These are phyloP conservation scores for Teinopalpus imperialis DNA, from an alignment of 2,888 invertebrate genomes.

Conservation along the genomic window DNA sequence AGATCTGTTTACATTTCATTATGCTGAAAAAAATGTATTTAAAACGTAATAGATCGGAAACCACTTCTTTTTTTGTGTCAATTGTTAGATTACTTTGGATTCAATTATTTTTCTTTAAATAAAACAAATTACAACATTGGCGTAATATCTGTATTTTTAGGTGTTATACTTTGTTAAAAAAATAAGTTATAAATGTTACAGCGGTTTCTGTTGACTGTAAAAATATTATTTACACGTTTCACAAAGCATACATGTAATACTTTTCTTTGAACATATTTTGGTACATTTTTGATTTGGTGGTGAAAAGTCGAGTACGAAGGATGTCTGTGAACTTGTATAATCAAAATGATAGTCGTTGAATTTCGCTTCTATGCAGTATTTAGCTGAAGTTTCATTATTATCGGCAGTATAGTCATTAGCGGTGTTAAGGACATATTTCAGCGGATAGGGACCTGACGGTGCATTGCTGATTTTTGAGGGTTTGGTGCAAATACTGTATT, in stretches of 20 bases:
- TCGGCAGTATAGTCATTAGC: constrained; percentile 31
- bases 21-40: too few relatives aligned
- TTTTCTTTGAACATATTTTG: constrained; percentile 57
- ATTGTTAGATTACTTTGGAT: too few relatives aligned
- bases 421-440: constrained; percentile 68
- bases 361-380: constrained; percentile 69
- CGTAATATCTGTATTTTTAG: too few relatives aligned
- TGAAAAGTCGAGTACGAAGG: constrained; percentile 68
- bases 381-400: constrained; percentile 32
- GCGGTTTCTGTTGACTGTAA: too few relatives aligned
- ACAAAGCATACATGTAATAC: constrained; percentile 43
- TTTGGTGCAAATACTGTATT: constrained; percentile 67
- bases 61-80: too few relatives aligned
- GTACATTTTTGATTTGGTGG: constrained; percentile 60
- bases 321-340: constrained; percentile 67
- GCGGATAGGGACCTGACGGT: constrained; percentile 65
- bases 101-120: too few relatives aligned
- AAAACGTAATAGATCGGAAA: too few relatives aligned
- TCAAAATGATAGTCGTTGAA: constrained; percentile 72
- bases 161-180: too few relatives aligned
- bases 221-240: constrained; percentile 21
- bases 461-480: constrained; percentile 63
- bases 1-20: too few relatives aligned
- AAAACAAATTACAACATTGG: too few relatives aligned
- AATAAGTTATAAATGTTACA: too few relatives aligned